Percentiles rank a stretch among this genome's conserved stretches.
phyloP scores from a whole-genome alignment of 2,888 invertebrate species.

The Anorthoa munda region DNA sequence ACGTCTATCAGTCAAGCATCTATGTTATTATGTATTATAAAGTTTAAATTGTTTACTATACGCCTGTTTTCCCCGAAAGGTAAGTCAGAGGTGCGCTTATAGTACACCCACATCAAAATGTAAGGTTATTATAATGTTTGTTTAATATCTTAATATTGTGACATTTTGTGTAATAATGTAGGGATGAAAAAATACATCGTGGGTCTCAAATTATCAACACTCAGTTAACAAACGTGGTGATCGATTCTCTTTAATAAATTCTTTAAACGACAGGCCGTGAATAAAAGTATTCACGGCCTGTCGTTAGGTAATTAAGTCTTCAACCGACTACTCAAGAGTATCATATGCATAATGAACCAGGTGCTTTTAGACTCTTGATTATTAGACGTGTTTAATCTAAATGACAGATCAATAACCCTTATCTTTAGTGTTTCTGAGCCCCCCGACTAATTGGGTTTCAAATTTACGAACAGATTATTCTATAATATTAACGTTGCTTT shows the following conservation, averaged over 20 bases:
- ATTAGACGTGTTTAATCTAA: constrained; percentile 33
- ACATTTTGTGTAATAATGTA: background rate
- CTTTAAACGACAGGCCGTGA: no score
- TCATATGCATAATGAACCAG: background rate
- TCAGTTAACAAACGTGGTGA: background rate
- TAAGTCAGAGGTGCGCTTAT: no score
- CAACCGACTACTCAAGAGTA: background rate
- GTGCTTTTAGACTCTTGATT: constrained; percentile 6
- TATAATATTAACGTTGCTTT: constrained; percentile 35
- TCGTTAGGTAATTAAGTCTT: background rate
- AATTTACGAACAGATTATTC: constrained; percentile 43
- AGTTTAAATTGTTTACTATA: no score
- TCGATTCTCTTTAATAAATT: background rate
- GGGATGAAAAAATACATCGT: background rate
- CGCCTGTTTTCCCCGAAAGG: no score
- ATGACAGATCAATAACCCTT: constrained; percentile 27
- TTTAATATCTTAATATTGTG: background rate
- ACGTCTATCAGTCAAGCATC: background rate
- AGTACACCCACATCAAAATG: no score
- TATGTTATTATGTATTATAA: background rate
- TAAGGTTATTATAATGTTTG: background rate
- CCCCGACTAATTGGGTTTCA: constrained; percentile 45
- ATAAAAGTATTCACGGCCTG: background rate
- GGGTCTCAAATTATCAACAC: background rate
- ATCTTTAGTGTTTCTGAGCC: constrained; percentile 29